Percentiles rank a stretch among this genome's conserved stretches.
phyloP scores from a whole-genome alignment of 2,113 vertebrate species.

The Ophiodon elongatus region DNA sequence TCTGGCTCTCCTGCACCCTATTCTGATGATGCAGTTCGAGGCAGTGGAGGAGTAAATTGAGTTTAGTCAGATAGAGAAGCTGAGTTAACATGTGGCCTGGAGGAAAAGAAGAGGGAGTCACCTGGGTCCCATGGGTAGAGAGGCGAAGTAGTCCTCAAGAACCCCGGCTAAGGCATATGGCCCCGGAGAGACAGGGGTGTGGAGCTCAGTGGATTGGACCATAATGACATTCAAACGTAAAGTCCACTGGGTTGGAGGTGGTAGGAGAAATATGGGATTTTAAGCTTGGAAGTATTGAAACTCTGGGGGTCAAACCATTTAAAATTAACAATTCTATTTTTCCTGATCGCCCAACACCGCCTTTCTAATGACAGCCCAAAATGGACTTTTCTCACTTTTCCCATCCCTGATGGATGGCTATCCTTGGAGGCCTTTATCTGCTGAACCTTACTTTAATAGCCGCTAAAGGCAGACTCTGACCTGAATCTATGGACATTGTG shows the following conservation, averaged over 20 bases:
- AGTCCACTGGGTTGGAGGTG: slow-evolving; percentile 57
- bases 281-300: slow-evolving; percentile 49
- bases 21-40: slow-evolving; percentile 81
- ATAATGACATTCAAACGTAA: slow-evolving; percentile 70
- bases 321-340: slow-evolving; percentile 53
- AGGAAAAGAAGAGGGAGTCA: slow-evolving; percentile 74
- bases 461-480: slow-evolving; percentile 76
- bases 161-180: slow-evolving; percentile 52
- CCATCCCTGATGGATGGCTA: slow-evolving; percentile 68
- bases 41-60: slow-evolving; percentile 83
- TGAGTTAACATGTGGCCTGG: slow-evolving; percentile 81
- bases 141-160: slow-evolving; percentile 68
- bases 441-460: slow-evolving; percentile 78
- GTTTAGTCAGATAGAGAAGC: slow-evolving; percentile 80
- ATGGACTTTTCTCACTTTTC: slow-evolving; percentile 53
- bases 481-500: slow-evolving; percentile 70
- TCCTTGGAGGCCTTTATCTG: slow-evolving; percentile 72
- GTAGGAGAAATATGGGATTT: slow-evolving; percentile 49
- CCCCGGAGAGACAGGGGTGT: slow-evolving; percentile 51
- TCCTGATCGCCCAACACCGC: slow-evolving; percentile 32
- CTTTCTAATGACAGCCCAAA: slow-evolving; percentile 63
- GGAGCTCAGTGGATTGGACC: slow-evolving; percentile 69
- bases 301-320: slow-evolving; percentile 52
- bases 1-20: slow-evolving; percentile 64
- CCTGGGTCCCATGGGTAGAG: slow-evolving; percentile 67